A percentile compares a stretch with the other conserved stretches of the same genome.
phyloP scores from a whole-genome alignment of 2,888 invertebrate species.

The Steinernema scapterisci region DNA sequence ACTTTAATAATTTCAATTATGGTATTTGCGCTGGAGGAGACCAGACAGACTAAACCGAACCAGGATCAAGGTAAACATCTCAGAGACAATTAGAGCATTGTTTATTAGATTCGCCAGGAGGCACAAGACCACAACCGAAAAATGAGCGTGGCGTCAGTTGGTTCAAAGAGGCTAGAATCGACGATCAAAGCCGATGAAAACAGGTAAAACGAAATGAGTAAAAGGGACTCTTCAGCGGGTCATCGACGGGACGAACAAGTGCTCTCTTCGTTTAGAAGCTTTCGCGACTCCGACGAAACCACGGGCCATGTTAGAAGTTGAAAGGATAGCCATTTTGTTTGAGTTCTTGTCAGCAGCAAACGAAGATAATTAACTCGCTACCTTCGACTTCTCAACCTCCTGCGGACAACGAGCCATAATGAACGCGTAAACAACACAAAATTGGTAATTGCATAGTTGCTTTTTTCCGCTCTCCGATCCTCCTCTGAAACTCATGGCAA shows the following conservation, averaged over 20 bases:
- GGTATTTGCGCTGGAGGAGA: background rate
- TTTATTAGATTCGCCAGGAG: background rate
- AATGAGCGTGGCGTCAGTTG: slow-evolving; percentile 19
- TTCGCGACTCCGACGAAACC: background rate
- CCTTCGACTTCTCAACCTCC: background rate
- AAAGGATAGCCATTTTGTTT: background rate
- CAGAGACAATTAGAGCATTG: slow-evolving; percentile 2
- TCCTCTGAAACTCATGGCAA: no score
- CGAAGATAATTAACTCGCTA: slow-evolving; percentile 8
- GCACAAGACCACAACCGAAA: background rate
- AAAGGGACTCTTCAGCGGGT: background rate
- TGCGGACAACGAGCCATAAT: background rate
- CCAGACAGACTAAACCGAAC: background rate
- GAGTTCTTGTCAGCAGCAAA: background rate
- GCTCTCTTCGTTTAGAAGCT: background rate
- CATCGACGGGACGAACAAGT: background rate
- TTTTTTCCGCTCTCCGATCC: background rate
- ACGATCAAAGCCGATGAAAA: slow-evolving; percentile 14
- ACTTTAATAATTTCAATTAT: background rate
- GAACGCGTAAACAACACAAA: background rate
- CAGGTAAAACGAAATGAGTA: slow-evolving; percentile 14
- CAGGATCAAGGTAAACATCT: background rate
- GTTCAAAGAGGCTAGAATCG: background rate
- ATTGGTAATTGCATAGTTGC: background rate
- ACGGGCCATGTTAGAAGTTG: background rate